Conservation (phyloP, 1,140 invertebrate genomes). For the Papilio aristodemus region DNA sequence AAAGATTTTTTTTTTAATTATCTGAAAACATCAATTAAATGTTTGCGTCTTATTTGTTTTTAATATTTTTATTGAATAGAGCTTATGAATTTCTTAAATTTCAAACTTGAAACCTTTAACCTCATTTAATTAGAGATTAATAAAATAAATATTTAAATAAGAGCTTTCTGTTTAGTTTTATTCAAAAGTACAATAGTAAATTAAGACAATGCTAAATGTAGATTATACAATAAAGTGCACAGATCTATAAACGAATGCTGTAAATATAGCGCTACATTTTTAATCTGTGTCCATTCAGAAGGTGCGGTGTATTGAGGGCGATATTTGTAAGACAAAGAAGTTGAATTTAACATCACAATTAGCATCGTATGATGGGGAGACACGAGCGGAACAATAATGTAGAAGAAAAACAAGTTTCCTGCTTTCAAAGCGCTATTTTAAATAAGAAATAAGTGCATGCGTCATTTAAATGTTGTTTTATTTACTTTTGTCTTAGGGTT, state of each 20-base stretch:
- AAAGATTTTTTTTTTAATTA: too few species aligned
- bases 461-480: slow-evolving; percentile 29
- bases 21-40: too few species aligned
- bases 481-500: slow-evolving; percentile 10
- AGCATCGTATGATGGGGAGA: slow-evolving; percentile 55
- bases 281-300: slow-evolving; percentile 35
- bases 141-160: too few species aligned
- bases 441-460: slow-evolving; percentile 27
- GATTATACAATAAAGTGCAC: background rate
- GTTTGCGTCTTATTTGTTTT: too few species aligned
- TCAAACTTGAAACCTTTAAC: too few species aligned
- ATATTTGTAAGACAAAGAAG: slow-evolving; percentile 70
- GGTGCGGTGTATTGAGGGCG: slow-evolving; percentile 51
- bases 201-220: too few species aligned
- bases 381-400: slow-evolving; percentile 62
- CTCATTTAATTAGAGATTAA: too few species aligned
- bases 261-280: slow-evolving; percentile 33
- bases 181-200: too few species aligned
- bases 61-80: too few species aligned
- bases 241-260: background rate
- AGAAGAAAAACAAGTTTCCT: slow-evolving; percentile 74
- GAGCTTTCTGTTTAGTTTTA: too few species aligned
- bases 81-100: too few species aligned
- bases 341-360: slow-evolving; percentile 72
- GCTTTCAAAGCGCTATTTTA: slow-evolving; percentile 39